A percentile compares a stretch with the other conserved stretches of the same genome.
phyloP scores from a whole-genome alignment of 2,888 invertebrate genomes.

The Neoaliturus tenellus region DNA sequence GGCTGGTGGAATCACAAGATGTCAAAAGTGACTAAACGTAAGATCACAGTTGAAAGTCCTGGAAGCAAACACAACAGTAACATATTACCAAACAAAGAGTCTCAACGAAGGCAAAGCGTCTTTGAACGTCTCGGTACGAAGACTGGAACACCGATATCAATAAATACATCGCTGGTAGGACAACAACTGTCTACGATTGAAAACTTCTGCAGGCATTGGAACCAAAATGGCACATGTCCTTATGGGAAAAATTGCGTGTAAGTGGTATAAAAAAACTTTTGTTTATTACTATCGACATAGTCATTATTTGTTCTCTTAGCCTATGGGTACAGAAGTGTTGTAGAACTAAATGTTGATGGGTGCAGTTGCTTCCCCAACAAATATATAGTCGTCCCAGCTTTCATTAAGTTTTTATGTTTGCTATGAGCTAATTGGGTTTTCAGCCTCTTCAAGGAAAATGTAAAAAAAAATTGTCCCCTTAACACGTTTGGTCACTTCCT shows the following conservation, averaged over 20 bases:
- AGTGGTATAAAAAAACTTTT: conserved; percentile 43
- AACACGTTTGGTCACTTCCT: no score
- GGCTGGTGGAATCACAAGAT: conserved; percentile 58
- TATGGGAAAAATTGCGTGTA: conserved; percentile 87
- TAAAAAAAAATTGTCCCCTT: no score
- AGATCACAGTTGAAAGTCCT: conserved; percentile 59
- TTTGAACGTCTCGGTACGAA: conserved; percentile 89
- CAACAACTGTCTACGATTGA: conserved; percentile 69
- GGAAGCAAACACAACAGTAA: conserved; percentile 49
- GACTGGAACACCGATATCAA: conserved; percentile 74
- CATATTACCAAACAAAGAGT: conserved; percentile 57
- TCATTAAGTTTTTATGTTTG: no score
- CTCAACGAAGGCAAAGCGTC: conserved; percentile 78
- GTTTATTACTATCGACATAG: no score
- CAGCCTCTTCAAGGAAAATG: no score
- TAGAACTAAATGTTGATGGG: no score
- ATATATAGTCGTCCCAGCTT: no score
- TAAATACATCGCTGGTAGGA: conserved; percentile 48
- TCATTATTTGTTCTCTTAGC: no score
- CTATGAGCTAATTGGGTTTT: no score
- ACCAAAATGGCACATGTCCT: conserved; percentile 85
- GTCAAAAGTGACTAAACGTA: conserved; percentile 61
- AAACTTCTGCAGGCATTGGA: conserved; percentile 85
- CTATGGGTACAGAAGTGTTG: no score
- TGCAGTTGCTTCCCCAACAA: no score